A percentile compares a stretch with the other conserved stretches of the same genome.
Evolutionary conservation across 2,888 invertebrate species (phyloP).

Genomic region (Rhodophaea formosa): DNA sequence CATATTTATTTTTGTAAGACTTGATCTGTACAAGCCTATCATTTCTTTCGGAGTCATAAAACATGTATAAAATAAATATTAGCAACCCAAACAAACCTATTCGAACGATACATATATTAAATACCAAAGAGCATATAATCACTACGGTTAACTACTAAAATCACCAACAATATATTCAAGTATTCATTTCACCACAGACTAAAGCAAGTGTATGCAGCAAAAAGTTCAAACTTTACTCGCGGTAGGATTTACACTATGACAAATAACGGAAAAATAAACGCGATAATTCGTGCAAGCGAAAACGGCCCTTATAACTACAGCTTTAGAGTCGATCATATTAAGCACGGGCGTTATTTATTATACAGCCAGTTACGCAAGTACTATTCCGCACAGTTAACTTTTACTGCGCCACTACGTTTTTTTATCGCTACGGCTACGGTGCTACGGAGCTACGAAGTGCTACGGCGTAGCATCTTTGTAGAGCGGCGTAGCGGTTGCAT

Average conservation of each 20-base stretch:
- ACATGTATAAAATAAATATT: no score
- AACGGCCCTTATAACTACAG: background rate
- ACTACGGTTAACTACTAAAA: no score
- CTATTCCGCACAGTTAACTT: conserved; percentile 44
- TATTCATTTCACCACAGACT: conserved; percentile 6
- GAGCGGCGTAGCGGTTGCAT: conserved; percentile 39
- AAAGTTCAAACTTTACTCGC: conserved; percentile 9
- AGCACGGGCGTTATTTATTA: conserved; percentile 14
- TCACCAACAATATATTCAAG: background rate
- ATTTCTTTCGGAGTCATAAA: no score
- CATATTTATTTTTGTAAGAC: no score
- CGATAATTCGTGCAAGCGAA: background rate
- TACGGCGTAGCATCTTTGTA: conserved; percentile 39
- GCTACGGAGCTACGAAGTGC: conserved; percentile 26
- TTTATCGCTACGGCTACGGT: conserved; percentile 26
- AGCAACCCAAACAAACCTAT: no score
- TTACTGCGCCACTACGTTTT: conserved; percentile 40
- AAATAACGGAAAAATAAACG: conserved; percentile 20
- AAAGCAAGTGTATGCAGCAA: conserved; percentile 8
- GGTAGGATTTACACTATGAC: conserved; percentile 19
- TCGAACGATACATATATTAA: no score
- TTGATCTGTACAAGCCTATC: no score
- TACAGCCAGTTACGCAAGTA: conserved; percentile 19
- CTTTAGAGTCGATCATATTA: conserved; percentile 3
- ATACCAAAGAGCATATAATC: no score